Conservation (phyloP, 1,140 invertebrate species). For the Papilio helenus region DNA sequence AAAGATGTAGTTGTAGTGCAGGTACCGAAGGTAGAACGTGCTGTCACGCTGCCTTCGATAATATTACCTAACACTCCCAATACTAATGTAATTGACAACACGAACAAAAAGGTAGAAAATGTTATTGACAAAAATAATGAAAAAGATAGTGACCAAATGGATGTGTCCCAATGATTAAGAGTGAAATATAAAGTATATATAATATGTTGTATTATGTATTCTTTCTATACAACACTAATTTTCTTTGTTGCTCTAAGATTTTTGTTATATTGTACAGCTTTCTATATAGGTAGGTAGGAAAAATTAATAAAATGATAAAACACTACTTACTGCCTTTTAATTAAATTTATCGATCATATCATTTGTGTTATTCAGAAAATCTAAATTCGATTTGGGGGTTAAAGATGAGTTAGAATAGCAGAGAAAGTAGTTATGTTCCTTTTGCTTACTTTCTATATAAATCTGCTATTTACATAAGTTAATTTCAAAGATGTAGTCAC, state of each 20-base stretch:
- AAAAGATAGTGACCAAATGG: slow-evolving; percentile 34
- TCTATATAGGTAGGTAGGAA: slow-evolving; percentile 45
- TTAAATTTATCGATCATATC: not conserved
- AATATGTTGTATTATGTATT: slow-evolving; percentile 21
- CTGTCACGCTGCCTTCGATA: slow-evolving; percentile 41
- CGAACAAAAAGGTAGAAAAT: slow-evolving; percentile 29
- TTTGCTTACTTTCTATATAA: too few species aligned
- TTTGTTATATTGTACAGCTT: slow-evolving; percentile 53
- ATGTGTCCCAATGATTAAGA: not conserved
- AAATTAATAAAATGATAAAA: slow-evolving; percentile 42
- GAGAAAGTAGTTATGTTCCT: not conserved
- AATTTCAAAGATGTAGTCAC: too few species aligned
- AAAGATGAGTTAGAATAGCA: not conserved
- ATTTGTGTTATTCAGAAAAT: not conserved
- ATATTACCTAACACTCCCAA: slow-evolving; percentile 25
- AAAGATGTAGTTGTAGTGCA: slow-evolving; percentile 70
- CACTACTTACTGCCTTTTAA: not conserved
- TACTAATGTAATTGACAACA: slow-evolving; percentile 13
- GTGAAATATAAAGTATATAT: not conserved
- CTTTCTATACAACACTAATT: slow-evolving; percentile 38
- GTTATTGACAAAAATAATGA: slow-evolving; percentile 23
- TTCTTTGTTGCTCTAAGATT: slow-evolving; percentile 43
- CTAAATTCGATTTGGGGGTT: not conserved
- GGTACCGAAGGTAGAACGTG: slow-evolving; percentile 69
- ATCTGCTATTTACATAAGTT: too few species aligned